phyloP scores from a whole-genome alignment of 2,797 vertebrate species.

The Ciconia nigra region DNA sequence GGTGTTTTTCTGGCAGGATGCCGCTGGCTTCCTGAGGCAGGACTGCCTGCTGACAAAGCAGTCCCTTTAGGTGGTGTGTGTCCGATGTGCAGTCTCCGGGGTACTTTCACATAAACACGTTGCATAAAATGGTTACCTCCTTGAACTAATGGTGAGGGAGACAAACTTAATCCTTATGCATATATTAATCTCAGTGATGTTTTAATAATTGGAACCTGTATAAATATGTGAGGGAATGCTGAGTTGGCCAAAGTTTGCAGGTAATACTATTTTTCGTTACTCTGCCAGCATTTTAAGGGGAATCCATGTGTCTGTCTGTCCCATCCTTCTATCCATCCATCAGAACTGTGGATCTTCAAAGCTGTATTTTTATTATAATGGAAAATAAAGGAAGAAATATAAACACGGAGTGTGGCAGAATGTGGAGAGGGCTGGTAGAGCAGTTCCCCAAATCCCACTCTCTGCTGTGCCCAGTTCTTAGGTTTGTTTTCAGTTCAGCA shows the following conservation, averaged over 20 bases:
- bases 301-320: not conserved
- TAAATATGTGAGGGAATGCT: not conserved
- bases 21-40: not conserved
- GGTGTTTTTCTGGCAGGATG: slow-evolving; percentile 47
- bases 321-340: not conserved
- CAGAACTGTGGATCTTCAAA: not conserved
- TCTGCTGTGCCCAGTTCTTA: not conserved
- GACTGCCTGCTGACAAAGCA: not conserved
- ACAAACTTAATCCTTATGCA: not conserved
- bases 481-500: not conserved
- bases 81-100: not conserved
- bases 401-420: not conserved
- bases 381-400: not conserved
- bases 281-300: not conserved
- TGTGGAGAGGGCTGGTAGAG: not conserved
- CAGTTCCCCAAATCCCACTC: not conserved
- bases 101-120: not conserved
- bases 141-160: not conserved
- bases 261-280: not conserved
- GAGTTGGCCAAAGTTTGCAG: not conserved
- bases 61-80: not conserved
- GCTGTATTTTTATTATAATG: not conserved
- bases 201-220: not conserved
- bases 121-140: not conserved
- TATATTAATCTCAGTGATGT: not conserved